phyloP scores from a whole-genome alignment of 2,113 vertebrate genomes.

The Paraplagusia blochii region DNA sequence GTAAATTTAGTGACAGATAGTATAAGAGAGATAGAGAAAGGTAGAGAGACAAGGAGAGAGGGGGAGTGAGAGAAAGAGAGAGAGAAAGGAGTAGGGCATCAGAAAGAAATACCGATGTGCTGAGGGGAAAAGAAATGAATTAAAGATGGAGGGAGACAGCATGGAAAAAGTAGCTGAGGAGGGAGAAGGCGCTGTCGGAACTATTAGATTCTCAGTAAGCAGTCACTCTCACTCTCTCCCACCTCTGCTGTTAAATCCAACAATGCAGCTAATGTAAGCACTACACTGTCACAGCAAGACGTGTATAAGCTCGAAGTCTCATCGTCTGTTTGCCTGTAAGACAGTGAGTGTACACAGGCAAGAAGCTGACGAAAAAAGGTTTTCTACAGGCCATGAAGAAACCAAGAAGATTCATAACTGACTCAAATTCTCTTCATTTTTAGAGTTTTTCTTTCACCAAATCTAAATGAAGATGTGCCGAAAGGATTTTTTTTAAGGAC shows the following conservation, averaged over 20 bases:
- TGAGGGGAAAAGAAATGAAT: conserved; percentile 62
- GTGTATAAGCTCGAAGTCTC: background rate
- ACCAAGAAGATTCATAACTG: too few relatives aligned
- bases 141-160: conserved; percentile 60
- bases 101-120: conserved; percentile 48
- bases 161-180: conserved; percentile 57
- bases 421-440: too few relatives aligned
- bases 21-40: conserved; percentile 35
- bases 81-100: conserved; percentile 33
- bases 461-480: too few relatives aligned
- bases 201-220: conserved; percentile 50
- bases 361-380: too few relatives aligned
- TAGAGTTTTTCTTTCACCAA: too few relatives aligned
- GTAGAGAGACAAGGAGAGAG: conserved; percentile 39
- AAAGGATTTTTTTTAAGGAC: too few relatives aligned
- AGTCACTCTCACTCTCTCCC: conserved; percentile 10
- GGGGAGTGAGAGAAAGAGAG: conserved; percentile 36
- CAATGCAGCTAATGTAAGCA: conserved; percentile 26
- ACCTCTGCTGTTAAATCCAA: conserved; percentile 35
- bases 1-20: conserved; percentile 53
- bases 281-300: conserved; percentile 29
- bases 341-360: background rate
- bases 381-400: too few relatives aligned
- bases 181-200: conserved; percentile 49
- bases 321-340: conserved; percentile 17